Conservation (phyloP, 2,888 invertebrate species). For the Exocentrus adspersus region DNA sequence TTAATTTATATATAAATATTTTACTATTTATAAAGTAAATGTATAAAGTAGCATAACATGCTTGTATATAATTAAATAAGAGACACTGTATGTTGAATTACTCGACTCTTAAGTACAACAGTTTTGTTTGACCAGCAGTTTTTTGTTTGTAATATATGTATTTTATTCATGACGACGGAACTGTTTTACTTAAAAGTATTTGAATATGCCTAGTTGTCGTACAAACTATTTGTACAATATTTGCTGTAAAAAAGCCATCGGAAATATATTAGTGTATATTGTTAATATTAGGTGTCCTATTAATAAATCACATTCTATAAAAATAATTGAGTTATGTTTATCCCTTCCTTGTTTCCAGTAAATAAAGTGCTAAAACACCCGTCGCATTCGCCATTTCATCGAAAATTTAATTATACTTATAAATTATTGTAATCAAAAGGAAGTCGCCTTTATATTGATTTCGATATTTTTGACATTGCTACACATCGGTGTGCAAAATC, state of each 20-base stretch:
- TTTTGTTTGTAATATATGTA: constrained; percentile 16
- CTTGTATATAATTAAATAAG: constrained; percentile 47
- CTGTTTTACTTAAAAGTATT: constrained; percentile 15
- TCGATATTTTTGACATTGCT: no score
- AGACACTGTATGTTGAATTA: constrained; percentile 31
- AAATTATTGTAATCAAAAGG: no score
- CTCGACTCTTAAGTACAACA: background rate
- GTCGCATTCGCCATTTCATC: background rate
- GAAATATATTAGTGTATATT: constrained; percentile 60
- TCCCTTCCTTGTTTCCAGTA: background rate
- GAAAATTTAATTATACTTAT: no score
- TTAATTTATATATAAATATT: constrained; percentile 41
- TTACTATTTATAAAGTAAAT: constrained; percentile 52
- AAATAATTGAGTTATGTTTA: constrained; percentile 16
- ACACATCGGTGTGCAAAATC: no score
- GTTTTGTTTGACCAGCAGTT: background rate
- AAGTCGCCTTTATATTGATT: no score
- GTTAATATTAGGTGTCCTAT: constrained; percentile 61
- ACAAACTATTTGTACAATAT: constrained; percentile 54
- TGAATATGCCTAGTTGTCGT: constrained; percentile 46
- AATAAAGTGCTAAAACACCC: no score
- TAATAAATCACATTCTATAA: constrained; percentile 60
- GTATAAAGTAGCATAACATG: constrained; percentile 45
- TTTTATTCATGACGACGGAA: constrained; percentile 7
- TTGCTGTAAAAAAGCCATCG: constrained; percentile 56